Evolutionary conservation across 1,140 invertebrate species (phyloP).

Genomic region (Orchesella cincta): DNA sequence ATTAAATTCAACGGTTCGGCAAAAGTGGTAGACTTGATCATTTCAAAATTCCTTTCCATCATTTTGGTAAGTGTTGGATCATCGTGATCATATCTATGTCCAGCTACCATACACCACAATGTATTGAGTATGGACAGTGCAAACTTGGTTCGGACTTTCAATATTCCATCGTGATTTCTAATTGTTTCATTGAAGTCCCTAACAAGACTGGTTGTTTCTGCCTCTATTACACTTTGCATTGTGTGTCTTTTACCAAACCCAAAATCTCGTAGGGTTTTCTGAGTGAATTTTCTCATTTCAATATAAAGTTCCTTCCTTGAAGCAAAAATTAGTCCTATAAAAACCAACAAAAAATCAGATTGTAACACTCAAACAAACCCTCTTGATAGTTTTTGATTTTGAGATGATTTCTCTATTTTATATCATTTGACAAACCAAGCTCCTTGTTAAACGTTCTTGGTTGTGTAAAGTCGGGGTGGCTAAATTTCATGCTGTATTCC

Average conservation of each 20-base stretch:
- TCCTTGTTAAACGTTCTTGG: conserved; percentile 10
- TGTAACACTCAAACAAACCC: background rate
- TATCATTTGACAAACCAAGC: background rate
- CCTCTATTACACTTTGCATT: conserved; percentile 29
- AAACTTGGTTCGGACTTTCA: conserved; percentile 47
- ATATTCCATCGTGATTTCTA: conserved; percentile 43
- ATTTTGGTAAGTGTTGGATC: conserved; percentile 51
- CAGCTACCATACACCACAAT: conserved; percentile 83
- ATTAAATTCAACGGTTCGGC: background rate
- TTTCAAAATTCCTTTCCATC: conserved; percentile 34
- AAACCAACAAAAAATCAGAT: background rate
- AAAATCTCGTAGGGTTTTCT: conserved; percentile 18
- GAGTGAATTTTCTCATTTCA: conserved; percentile 29
- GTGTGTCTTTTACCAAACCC: conserved; percentile 26
- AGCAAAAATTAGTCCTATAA: conserved; percentile 6
- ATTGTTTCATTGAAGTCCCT: conserved; percentile 11
- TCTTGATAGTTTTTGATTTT: background rate
- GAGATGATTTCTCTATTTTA: too few relatives aligned
- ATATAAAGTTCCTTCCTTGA: background rate
- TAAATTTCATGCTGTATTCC: conserved; percentile 26
- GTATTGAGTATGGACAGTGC: conserved; percentile 70
- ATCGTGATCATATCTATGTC: conserved; percentile 62
- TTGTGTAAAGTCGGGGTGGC: background rate
- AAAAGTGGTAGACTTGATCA: conserved; percentile 19
- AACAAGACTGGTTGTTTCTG: conserved; percentile 24